Evolutionary conservation across 2,797 vertebrate genomes (phyloP), one percentile per base, ranked within the genome.

Genomic region (Eupleurogrammus muticus): DNA sequence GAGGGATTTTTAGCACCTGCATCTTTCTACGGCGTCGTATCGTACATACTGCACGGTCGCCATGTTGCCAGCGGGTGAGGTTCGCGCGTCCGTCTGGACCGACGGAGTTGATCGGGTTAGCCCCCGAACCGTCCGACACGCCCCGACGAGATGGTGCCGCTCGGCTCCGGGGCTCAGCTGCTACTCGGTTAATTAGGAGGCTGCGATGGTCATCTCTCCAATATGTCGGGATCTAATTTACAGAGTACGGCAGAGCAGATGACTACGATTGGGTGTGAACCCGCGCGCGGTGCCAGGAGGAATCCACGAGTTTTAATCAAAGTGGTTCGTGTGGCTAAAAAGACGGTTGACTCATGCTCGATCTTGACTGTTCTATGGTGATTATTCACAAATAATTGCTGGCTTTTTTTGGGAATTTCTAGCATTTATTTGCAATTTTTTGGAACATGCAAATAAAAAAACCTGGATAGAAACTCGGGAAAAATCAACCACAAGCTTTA

Each of bases 41-140:
- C 54, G 69, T 40, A 36, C 49, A 40, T 34, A 21, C 4, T 58
- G 69, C 35, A 36, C 24, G 34, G 66, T 73, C 59, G n/a, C 24
- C 44, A 50, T 11, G 19, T 55, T 21, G 16, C 55, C 70, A 77
- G 81, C 68, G 75, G 78, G 49, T 48, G 58, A 63, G 65, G 49
- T n/a, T n/a, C 70, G 38, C 62, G 65, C 13, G 9, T 74, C 60
- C 70, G 32, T 49, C 5, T 60, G 78, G 53, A 51, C 44, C 44
- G 61, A 77, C 49, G 75, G 64, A 0, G 14, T 19, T 24, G 28
- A 28, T 36, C 3, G 9, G 54, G 53, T 52, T 65, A 51, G 44
- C 40, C 9, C 47, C 38, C n/a, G n/a, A 1, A 47, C 73, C 71
- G 73, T 80, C 73, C 73, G 69, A 72, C 4, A 11, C 8, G 42